Conservation (phyloP, 30 jellyfish, hydroid and myxozoan species). For the Sanderia malayensis region DNA sequence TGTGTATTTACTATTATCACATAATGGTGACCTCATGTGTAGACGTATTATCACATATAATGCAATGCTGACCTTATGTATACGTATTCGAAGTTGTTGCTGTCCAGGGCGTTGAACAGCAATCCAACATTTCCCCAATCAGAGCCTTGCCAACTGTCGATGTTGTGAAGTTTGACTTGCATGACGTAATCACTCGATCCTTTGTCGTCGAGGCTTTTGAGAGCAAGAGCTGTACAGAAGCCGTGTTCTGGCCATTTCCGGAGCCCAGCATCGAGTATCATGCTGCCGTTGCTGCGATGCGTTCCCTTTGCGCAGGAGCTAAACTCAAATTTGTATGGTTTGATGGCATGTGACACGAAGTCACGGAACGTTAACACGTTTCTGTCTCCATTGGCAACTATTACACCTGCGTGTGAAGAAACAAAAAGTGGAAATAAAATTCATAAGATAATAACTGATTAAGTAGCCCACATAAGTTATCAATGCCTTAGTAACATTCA, state of each 20-base stretch:
- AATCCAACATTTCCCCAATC: constrained; percentile 78
- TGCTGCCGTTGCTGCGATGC: constrained; percentile 59
- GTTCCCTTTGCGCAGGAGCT: constrained; percentile 68
- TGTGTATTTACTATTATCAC: too few relatives aligned
- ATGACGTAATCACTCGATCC: constrained; percentile 20
- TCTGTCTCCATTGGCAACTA: constrained; percentile 71
- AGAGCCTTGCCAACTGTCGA: constrained; percentile 79
- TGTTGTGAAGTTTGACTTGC: constrained; percentile 39
- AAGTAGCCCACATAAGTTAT: too few relatives aligned
- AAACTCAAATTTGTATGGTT: constrained; percentile 55
- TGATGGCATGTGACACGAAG: constrained; percentile 33
- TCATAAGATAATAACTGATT: too few relatives aligned
- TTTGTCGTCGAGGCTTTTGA: neutral
- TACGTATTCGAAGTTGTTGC: constrained; percentile 53
- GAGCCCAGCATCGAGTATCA: constrained; percentile 63
- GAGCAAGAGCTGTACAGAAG: constrained; percentile 45
- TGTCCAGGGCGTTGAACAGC: constrained; percentile 62
- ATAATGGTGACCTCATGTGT: too few relatives aligned
- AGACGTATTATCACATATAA: too few relatives aligned
- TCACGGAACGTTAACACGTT: constrained; percentile 72
- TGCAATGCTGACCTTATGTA: constrained; percentile 62
- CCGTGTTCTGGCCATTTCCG: constrained; percentile 43
- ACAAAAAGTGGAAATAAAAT: too few relatives aligned
- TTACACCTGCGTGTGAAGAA: too few relatives aligned
- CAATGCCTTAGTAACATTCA: too few relatives aligned